Conservation (phyloP, 2,888 invertebrate species). For the Epistrophe grossulariae region DNA sequence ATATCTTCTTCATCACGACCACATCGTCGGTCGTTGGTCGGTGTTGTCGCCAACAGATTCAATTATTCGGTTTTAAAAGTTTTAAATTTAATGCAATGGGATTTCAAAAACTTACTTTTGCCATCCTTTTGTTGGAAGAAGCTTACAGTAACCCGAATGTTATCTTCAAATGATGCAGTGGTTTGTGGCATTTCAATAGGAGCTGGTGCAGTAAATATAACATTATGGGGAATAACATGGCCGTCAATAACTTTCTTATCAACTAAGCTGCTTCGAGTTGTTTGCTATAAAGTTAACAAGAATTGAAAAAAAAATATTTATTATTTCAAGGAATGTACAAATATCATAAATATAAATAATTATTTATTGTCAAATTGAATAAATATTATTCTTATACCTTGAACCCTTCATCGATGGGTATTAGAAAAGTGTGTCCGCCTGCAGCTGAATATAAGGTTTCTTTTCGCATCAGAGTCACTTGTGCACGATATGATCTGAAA, state of each 20-base stretch:
- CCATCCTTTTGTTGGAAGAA: slow-evolving; percentile 90
- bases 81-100: slow-evolving; percentile 18
- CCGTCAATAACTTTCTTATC: slow-evolving; percentile 94
- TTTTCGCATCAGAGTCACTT: slow-evolving; percentile 89
- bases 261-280: slow-evolving; percentile 89
- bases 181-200: slow-evolving; percentile 89
- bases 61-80: slow-evolving; percentile 1
- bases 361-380: background rate
- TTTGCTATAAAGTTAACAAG: slow-evolving; percentile 84
- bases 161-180: slow-evolving; percentile 92
- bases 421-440: slow-evolving; percentile 94
- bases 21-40: background rate
- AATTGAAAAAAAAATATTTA: background rate
- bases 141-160: slow-evolving; percentile 92
- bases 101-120: slow-evolving; percentile 85
- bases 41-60: background rate
- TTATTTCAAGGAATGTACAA: background rate
- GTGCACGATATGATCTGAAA: slow-evolving; percentile 89
- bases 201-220: slow-evolving; percentile 93
- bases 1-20: background rate
- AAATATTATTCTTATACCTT: slow-evolving; percentile 86
- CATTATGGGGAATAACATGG: slow-evolving; percentile 94
- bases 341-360: background rate
- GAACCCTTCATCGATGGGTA: slow-evolving; percentile 95
- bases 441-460: slow-evolving; percentile 90